Evolutionary conservation across 2,797 vertebrate genomes (phyloP), one percentile per base, ranked within the genome.

Genomic region (Anisognathus igniventris): DNA sequence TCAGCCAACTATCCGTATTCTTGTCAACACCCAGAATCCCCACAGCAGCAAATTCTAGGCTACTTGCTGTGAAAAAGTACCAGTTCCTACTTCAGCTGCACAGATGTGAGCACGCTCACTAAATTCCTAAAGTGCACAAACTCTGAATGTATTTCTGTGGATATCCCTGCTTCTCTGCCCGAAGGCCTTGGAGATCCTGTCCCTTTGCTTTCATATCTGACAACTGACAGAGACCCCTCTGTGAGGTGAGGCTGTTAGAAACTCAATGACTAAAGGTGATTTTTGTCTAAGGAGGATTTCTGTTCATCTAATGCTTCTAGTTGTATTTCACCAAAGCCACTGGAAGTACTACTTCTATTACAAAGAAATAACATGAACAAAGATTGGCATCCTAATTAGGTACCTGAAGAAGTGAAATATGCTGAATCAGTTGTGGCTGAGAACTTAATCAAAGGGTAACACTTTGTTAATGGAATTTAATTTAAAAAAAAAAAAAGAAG

Each of bases 1-100:
- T 92, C 75, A 94, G 71, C 86, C 83, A 93, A 27, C 74, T 56
- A 68, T 27, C 68, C 4, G 0, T 95, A 87, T 89, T 90, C 76
- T 86, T 91, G 80, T 92, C 93, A 94, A 84, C 57, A 68, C 11
- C 12, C 57, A 85, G 39, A 82, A 85, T 85, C 31, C 40, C 53
- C 15, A 12, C 6, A 28, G 31, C 68, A 79, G 71, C 40, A 80
- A 60, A 62, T 80, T 75, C 76, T 47, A 50, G 37, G 15, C 13
- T 80, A 40, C 72, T 89, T 64, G 15, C 40, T 80, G 31, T 62
- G 50, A 64, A 64, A 95, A 90, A 73, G 20, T n/a, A 80, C 56
- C n/a, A 51, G 23, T 91, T 14, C 1, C 40, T 72, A 6, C 15
- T 81, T 90, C 1, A 10, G 28, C 7, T 95, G 47, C 14, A 6